These are phyloP conservation scores for Agrotis clavis DNA, from an alignment of 2,888 invertebrate genomes.

Conservation along the genomic window DNA sequence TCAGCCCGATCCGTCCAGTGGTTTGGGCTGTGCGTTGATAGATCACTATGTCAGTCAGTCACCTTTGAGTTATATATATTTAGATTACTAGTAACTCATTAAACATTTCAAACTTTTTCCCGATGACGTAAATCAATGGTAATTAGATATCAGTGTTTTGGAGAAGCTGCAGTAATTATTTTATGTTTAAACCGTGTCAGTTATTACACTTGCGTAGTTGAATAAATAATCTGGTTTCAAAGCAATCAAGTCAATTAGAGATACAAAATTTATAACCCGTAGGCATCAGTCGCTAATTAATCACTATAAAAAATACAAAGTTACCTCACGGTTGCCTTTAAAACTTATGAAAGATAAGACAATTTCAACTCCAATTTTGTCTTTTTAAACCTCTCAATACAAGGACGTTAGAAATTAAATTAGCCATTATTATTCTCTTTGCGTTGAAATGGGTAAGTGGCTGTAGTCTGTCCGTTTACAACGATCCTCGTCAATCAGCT, in stretches of 20 bases:
- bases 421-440: not conserved
- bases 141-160: conserved; percentile 40
- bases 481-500: not conserved
- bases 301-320: not conserved
- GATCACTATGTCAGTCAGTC: too few species aligned
- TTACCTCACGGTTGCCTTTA: too few species aligned
- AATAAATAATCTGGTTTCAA: conserved; percentile 30
- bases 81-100: conserved; percentile 38
- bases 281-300: not conserved
- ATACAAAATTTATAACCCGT: conserved; percentile 9
- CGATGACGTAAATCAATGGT: conserved; percentile 43
- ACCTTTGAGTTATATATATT: too few species aligned
- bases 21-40: too few species aligned
- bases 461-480: not conserved
- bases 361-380: not conserved
- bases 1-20: too few species aligned
- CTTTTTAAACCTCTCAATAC: too few species aligned
- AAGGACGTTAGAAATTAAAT: not conserved
- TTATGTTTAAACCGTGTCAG: conserved; percentile 33
- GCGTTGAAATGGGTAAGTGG: not conserved
- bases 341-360: not conserved
- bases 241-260: conserved; percentile 22
- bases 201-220: conserved; percentile 24
- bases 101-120: conserved; percentile 42
- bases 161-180: conserved; percentile 29